Conservation (phyloP, 2,797 vertebrate species). For the Phoxinus dragarum region DNA sequence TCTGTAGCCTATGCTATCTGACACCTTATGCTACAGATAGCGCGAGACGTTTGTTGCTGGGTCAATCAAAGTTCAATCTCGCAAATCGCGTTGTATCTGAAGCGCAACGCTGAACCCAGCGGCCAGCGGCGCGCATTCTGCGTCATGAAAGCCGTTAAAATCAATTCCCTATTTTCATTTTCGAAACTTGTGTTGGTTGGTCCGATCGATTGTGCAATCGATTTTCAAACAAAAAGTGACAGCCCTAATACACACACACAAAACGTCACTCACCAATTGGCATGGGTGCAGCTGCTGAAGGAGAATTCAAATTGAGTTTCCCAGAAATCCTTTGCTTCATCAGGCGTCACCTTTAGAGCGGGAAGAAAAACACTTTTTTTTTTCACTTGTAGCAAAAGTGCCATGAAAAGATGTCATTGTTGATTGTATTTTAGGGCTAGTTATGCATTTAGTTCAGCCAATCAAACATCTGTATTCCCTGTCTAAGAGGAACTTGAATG, state of each 20-base stretch:
- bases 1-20: no score
- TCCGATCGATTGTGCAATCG: no score
- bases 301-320: constrained; percentile 90
- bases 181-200: no score
- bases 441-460: not conserved
- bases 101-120: no score
- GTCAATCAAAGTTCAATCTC: no score
- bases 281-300: constrained; percentile 90
- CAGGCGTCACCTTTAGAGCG: constrained; percentile 79
- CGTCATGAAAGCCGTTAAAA: no score
- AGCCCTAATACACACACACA: not conserved
- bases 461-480: not conserved
- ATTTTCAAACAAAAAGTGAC: no score
- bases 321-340: constrained; percentile 90
- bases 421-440: not conserved
- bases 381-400: not conserved
- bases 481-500: not conserved
- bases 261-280: constrained; percentile 83
- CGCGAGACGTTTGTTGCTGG: no score
- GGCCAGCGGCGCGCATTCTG: no score
- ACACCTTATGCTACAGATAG: no score
- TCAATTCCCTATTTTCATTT: no score
- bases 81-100: no score
- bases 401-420: not conserved
- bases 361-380: not conserved